A percentile compares a stretch with the other conserved stretches of the same genome.
These are phyloP conservation scores for Tigriopus californicus DNA, from an alignment of 2,888 invertebrate genomes.

Conservation along the genomic window DNA sequence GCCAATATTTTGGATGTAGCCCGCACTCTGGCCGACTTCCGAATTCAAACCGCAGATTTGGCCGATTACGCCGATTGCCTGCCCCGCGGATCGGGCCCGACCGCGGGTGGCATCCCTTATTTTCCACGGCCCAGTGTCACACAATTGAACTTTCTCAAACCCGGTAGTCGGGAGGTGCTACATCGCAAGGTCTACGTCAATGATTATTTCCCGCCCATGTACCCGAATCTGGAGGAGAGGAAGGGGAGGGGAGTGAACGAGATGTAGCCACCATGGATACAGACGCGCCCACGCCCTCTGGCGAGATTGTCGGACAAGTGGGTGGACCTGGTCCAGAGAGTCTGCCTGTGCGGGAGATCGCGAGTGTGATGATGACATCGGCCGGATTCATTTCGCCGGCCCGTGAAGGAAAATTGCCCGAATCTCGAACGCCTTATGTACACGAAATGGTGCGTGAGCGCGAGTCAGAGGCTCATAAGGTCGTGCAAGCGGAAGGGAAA, in stretches of 20 bases:
- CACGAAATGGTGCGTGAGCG: neutral
- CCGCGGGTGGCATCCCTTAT: conserved; percentile 36
- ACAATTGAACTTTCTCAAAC: conserved; percentile 71
- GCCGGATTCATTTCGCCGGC: conserved; percentile 50
- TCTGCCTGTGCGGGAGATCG: conserved; percentile 61
- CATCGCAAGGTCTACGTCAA: conserved; percentile 74
- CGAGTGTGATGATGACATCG: conserved; percentile 86
- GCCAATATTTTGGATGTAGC: conserved; percentile 71
- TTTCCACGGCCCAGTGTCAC: conserved; percentile 58
- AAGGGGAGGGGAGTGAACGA: neutral
- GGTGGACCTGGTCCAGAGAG: conserved; percentile 29
- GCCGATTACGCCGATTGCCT: conserved; percentile 70
- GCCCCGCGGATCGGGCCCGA: conserved; percentile 43
- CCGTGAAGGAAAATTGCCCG: conserved; percentile 73
- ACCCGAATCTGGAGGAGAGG: conserved; percentile 43
- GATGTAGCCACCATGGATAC: neutral
- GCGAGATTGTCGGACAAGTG: conserved; percentile 24
- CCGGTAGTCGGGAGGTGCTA: conserved; percentile 75
- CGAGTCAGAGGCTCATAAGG: no score
- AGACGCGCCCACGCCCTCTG: neutral
- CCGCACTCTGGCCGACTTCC: conserved; percentile 62
- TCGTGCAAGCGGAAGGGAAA: no score
- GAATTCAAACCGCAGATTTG: conserved; percentile 58
- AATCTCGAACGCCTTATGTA: conserved; percentile 47
- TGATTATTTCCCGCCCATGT: conserved; percentile 79